Base-by-base conservation (phyloP, 23 tunicate species). In the Clavelina lepadiformis region DNA sequence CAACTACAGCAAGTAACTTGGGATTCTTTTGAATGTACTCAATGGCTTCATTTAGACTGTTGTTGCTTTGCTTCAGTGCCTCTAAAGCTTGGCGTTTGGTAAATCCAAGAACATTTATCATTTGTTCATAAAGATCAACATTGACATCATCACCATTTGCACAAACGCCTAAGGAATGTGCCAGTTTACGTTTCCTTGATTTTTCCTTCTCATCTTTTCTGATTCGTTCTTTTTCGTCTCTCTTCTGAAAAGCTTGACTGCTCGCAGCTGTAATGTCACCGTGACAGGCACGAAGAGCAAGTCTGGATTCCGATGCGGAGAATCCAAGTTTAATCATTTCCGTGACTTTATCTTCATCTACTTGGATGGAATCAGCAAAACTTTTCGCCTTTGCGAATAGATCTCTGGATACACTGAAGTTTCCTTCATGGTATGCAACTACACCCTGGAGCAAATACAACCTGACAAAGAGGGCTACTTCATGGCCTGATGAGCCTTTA, bases 381-480 rank as follows among this genome's bases (percentile, higher is more conserved):
- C 72, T 65, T 49, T 71, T 47, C 15, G 95, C 80, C 53, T 86
- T 86, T 26, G 75, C 25, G 8, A 86, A 51, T 32, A 86, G 38
- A 35, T 72, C 72, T 13, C 52, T 66, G 19, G 85, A 58, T 1
- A 28, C 57, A 18, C 45, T 54, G 28, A 36, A 79, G 24, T 86
- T 66, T 27, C 58, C 75, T 28, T 73, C 74, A 57, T 71, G 61
- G 65, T 65, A 86, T 21, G 62, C 53, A 0, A 75, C 81, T 5
- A 86, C 33, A 4, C 80, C 95, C 58, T 86, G 95, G 33, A 86
- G 67, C 1, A 69, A 44, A 58, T 86, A 86, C 60, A 86, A 49
- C 8, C 95, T 70, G 34, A 86, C 95, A 79, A 72, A 86, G 20
- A 72, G 35, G 6, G 86, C 75, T 5, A 79, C 63, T 72, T 86